Base-by-base conservation (phyloP, 2,888 invertebrate genomes). In the Melipona bicolor region DNA sequence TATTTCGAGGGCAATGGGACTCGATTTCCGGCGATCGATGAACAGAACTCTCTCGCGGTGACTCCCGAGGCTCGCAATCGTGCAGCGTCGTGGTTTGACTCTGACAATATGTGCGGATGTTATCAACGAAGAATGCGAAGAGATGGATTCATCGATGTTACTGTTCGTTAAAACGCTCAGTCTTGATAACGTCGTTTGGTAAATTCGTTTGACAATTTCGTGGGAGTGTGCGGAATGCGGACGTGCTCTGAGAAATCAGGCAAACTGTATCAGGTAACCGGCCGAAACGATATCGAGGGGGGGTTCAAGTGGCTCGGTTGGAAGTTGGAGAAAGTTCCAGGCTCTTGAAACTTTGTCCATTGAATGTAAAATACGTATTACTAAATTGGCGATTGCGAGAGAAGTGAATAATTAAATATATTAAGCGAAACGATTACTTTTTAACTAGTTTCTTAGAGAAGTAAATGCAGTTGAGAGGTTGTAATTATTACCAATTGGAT, bases 1-100 rank as follows among this genome's bases (percentile, higher is more conserved):
- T 81, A 74, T 82, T 69, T 82, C 32, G 69, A 49, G 78, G 50
- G 17, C 54, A 62, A 61, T 64, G n/a, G 36, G 19, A 50, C 17
- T 36, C 52, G 59, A 43, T 61, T 67, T 36, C n/a, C 27, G 27
- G 13, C 13, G 19, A 72, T 81, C 61, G 78, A 78, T 32, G 32
- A 36, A 32, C 19, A 21, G 11, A 62, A 13, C 19, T 0, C 11
- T 64, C 9, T 9, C 32, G 32, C 19, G 32, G 32, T 32, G 32
- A 62, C 21, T 32, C 32, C 32, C 32, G 27, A 21, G 11, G 19
- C 9, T 19, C 9, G 11, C 32, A 21, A 62, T 4, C 11, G 19
- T 4, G 11, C 4, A 32, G 19, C 2, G 32, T 24, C 19, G 32
- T 19, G n/a, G 56, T 27, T 19, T 9, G 27, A 4, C 1, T 61